Conservation (phyloP, 2,888 invertebrate genomes). For the Phrixothrix hirtus region DNA sequence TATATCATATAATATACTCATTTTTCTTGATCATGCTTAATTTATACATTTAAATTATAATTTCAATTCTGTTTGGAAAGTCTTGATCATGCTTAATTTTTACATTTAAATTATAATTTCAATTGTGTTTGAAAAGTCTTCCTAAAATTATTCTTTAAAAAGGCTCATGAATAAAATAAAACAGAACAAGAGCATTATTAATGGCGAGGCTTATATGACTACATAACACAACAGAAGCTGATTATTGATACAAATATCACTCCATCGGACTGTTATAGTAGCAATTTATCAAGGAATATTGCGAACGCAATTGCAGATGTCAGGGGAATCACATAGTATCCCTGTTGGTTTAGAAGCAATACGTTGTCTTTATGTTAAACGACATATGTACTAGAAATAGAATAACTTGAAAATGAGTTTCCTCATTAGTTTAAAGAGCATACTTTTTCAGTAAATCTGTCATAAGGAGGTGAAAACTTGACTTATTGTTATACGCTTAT, state of each 20-base stretch:
- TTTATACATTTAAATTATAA: too few species aligned
- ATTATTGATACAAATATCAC: slow-evolving; percentile 42
- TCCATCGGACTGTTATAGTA: slow-evolving; percentile 36
- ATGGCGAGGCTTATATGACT: too few species aligned
- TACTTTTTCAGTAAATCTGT: not conserved
- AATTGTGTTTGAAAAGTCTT: too few species aligned
- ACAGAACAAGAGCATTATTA: too few species aligned
- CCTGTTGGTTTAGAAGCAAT: slow-evolving; percentile 30
- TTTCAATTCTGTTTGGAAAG: too few species aligned
- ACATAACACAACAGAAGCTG: too few species aligned
- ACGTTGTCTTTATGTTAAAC: slow-evolving; percentile 23
- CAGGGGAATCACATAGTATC: slow-evolving; percentile 38
- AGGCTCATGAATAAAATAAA: too few species aligned
- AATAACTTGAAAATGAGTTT: slow-evolving; percentile 20
- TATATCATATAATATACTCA: too few species aligned
- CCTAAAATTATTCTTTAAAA: too few species aligned
- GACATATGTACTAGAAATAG: slow-evolving; percentile 21
- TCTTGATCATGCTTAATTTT: too few species aligned
- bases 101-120: too few species aligned
- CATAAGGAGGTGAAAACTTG: not conserved
- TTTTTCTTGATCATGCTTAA: too few species aligned
- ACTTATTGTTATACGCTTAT: not conserved
- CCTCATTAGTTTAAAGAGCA: slow-evolving; percentile 18
- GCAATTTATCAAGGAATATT: slow-evolving; percentile 39
- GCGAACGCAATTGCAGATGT: slow-evolving; percentile 38